A percentile compares a stretch with the other conserved stretches of the same genome.
Conservation (phyloP, 2,113 vertebrate genomes). For the Trematomus loennbergii region DNA sequence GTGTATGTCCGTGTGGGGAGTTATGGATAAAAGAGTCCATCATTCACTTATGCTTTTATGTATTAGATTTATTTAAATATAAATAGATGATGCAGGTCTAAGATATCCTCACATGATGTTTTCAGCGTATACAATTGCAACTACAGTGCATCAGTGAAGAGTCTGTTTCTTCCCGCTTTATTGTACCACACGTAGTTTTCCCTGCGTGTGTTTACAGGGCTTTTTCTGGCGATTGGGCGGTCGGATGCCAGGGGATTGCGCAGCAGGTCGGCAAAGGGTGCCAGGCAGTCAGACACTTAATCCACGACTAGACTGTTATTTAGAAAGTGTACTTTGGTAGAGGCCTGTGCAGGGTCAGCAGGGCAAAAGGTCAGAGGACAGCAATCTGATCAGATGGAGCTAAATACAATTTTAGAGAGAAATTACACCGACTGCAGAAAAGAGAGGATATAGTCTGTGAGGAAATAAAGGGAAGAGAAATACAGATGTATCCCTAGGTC, state of each 20-base stretch:
- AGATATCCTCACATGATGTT: slow-evolving; percentile 1
- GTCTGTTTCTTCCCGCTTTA: slow-evolving; percentile 4
- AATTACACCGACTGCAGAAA: slow-evolving; percentile 7
- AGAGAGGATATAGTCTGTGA: slow-evolving; percentile 21
- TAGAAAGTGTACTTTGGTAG: slow-evolving; percentile 80
- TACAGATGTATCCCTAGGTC: slow-evolving; percentile 18
- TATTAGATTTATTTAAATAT: slow-evolving; percentile 3
- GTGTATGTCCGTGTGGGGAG: slow-evolving; percentile 43
- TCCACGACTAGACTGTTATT: slow-evolving; percentile 81
- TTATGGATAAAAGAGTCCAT: slow-evolving; percentile 31
- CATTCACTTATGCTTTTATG: slow-evolving; percentile 6
- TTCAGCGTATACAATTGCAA: slow-evolving; percentile 1
- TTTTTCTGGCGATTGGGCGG: slow-evolving; percentile 46
- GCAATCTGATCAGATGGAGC: slow-evolving; percentile 20
- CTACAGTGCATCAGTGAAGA: slow-evolving; percentile 1
- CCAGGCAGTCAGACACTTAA: slow-evolving; percentile 78
- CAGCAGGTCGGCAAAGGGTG: slow-evolving; percentile 65
- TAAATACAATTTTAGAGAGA: slow-evolving; percentile 11
- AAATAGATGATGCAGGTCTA: slow-evolving; percentile 11
- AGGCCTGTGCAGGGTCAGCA: slow-evolving; percentile 47
- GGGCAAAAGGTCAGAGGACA: slow-evolving; percentile 68
- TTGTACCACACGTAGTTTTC: slow-evolving; percentile 17
- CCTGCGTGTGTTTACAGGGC: slow-evolving; percentile 7
- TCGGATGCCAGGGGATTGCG: slow-evolving; percentile 68
- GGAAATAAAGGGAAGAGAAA: slow-evolving; percentile 27